Base-by-base conservation (phyloP, 2,797 vertebrate species). In the Acestrorhynchus altus region DNA sequence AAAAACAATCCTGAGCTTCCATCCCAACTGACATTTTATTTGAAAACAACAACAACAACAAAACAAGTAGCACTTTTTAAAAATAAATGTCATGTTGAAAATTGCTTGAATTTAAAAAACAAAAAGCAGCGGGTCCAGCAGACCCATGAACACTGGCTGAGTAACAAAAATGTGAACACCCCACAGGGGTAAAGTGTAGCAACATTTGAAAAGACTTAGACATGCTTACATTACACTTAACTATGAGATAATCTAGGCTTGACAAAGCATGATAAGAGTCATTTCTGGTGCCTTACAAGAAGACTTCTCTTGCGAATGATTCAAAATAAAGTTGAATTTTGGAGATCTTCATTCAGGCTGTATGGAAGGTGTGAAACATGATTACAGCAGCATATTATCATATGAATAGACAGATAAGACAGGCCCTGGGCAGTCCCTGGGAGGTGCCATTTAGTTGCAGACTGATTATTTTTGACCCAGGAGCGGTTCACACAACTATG, bases 331-430 rank as follows among this genome's bases (percentile, higher is more conserved):
- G 31, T 35, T 60, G 31, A 72, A 68, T 26, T 31, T 44, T 56
- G 67, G 40, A 54, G 66, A 42, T 52, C 31, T 11, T 66, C 26
- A 56, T 76, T 49, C 67, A 69, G 61, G 56, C 42, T 28, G 31
- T 65, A 31, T 18, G 59, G 70, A 52, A 79, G 44, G 72, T 84
- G 77, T 74, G 83, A 81, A 79, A 69, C 74, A 74, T 79, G 76
- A 81, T 76, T 79, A 78, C 76, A 78, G 72, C 65, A 56, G 5
- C 13, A 40, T 57, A 79, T 84, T 82, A 81, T 44, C 73, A 73
- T 71, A 60, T 81, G 65, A 81, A 84, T 71, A 77, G 78, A 40
- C 40, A 70, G 73, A 70, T 74, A 81, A 81, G 73, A 63, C 51
- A 56, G 42, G 77, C 72, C 70, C 52, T 46, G 68, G 76, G 60